Conservation (phyloP, 2,888 invertebrate species). For the Caenorhabditis sp. region DNA sequence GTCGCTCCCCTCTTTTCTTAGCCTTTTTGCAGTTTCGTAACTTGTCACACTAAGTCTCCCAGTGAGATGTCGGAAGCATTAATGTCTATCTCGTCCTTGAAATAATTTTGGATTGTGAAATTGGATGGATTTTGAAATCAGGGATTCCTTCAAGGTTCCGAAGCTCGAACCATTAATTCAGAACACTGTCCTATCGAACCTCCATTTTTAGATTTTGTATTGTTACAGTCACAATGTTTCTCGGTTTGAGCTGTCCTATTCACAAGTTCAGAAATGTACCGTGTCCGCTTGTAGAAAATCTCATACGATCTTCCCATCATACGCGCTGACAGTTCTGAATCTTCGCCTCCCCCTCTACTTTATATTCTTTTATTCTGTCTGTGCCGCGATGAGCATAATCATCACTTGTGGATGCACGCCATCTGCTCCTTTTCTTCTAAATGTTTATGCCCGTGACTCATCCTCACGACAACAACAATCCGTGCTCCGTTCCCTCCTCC, state of each 20-base stretch:
- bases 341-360: neutral
- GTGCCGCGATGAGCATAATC: conserved; percentile 15
- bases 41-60: neutral
- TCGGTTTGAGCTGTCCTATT: too few relatives aligned
- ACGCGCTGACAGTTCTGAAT: too few relatives aligned
- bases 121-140: neutral
- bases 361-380: conserved; percentile 1
- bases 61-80: neutral
- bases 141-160: too few relatives aligned
- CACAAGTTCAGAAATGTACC: too few relatives aligned
- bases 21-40: neutral
- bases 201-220: too few relatives aligned
- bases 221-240: too few relatives aligned
- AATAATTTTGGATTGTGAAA: neutral
- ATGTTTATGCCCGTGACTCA: conserved; percentile 34
- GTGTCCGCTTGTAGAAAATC: too few relatives aligned
- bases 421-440: conserved; percentile 27
- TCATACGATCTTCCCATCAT: too few relatives aligned
- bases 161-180: too few relatives aligned
- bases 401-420: conserved; percentile 42
- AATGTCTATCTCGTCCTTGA: neutral
- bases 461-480: conserved; percentile 18
- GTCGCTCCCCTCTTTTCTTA: neutral
- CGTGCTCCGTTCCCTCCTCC: conserved; percentile 6
- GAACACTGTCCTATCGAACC: too few relatives aligned